Evolutionary conservation across 2,797 vertebrate species (phyloP), one percentile per base, ranked within the genome.

Genomic region (Schizopygopsis malacanthus): DNA sequence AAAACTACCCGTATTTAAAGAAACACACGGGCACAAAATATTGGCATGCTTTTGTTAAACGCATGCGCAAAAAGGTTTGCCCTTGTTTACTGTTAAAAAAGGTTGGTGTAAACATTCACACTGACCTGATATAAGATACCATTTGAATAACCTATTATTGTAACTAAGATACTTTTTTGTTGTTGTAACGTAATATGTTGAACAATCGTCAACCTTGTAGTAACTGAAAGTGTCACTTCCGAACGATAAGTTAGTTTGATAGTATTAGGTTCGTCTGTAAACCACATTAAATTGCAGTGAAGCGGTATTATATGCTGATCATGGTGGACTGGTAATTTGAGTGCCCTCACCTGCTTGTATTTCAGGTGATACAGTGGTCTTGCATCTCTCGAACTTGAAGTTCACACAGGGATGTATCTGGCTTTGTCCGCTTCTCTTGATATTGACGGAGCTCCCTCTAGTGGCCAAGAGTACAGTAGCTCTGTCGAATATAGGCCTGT

Each of bases 391-490:
- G 4, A 43, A 84, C 22, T 67, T 59, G 63, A 70, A 71, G 45
- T 16, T 47, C 12, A 65, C 54, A 37, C 41, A 63, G 25, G 2
- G 39, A 59, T 67, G 50, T 43, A 15, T 28, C 20, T 50, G n/a
- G 39, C 10, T 73, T 59, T 56, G 22, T 37, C 28, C 6, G 6
- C 45, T 39, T 61, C n/a, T 41, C 15, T 41, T 15, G 20, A 41
- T 63, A 87, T 89, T 85, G 41, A 77, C 65, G 83, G 63, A 85
- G 87, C 87, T 69, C 91, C 88, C 90, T 90, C 91, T 91, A 81
- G 86, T 89, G 91, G 76, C 28, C 10, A 41, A 72, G 25, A 12
- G 2, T 79, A 39, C n/a, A 47, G n/a, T 18, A 67, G 43, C 45
- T 22, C 73, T 69, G 37, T 45, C 22, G 50, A 2, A 25, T 18